phyloP scores from a whole-genome alignment of 2,888 invertebrate species.

The Acleris emargana region DNA sequence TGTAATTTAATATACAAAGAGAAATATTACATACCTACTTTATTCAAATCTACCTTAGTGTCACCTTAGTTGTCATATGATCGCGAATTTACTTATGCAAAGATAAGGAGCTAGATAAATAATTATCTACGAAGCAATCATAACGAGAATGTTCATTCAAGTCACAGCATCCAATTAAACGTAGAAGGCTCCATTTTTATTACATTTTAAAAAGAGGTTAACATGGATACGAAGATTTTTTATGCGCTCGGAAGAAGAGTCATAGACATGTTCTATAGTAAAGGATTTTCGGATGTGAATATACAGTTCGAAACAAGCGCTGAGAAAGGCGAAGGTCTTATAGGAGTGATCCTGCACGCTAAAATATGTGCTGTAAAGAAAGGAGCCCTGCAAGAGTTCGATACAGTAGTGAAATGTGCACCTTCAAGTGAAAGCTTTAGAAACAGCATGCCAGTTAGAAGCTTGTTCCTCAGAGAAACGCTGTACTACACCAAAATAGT shows the following conservation, averaged over 20 bases:
- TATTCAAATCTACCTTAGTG: not conserved
- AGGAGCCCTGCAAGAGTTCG: slow-evolving; percentile 10
- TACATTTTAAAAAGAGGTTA: not conserved
- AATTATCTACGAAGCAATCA: not conserved
- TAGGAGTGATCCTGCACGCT: slow-evolving; percentile 15
- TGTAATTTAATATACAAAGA: no score
- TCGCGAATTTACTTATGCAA: not conserved
- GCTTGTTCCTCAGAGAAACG: slow-evolving; percentile 21
- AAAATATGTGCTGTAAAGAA: slow-evolving; percentile 21
- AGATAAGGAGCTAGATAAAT: slow-evolving; percentile 14
- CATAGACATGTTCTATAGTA: slow-evolving; percentile 28
- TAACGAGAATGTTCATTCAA: not conserved
- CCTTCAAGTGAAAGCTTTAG: slow-evolving; percentile 9
- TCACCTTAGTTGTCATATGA: slow-evolving; percentile 10
- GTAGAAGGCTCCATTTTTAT: not conserved
- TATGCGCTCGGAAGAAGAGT: slow-evolving; percentile 31
- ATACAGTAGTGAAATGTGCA: slow-evolving; percentile 21
- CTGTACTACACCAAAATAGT: slow-evolving; percentile 30
- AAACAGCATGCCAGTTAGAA: slow-evolving; percentile 18
- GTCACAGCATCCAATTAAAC: not conserved
- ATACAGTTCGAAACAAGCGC: slow-evolving; percentile 27
- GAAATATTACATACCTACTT: not conserved
- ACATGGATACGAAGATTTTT: slow-evolving; percentile 20
- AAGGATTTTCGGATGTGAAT: slow-evolving; percentile 29
- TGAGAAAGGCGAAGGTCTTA: slow-evolving; percentile 5